Evolutionary conservation across 2,888 invertebrate genomes (phyloP), one percentile per base, ranked within the genome.

Genomic region (Nymphalis c-album): DNA sequence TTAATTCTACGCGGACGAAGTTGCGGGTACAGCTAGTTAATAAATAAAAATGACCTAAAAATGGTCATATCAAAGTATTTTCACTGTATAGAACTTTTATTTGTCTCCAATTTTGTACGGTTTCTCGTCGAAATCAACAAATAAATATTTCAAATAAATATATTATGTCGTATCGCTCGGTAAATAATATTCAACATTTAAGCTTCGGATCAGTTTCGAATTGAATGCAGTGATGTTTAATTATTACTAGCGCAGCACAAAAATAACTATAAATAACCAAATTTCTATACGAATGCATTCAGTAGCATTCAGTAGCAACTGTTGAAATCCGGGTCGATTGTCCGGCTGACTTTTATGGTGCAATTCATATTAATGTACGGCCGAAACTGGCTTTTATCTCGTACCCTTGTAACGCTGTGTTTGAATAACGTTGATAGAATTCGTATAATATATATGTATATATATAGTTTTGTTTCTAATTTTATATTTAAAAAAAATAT

Each of bases 301-400:
- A 50, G 62, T 67, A 17, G 63, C 58, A 57, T 66, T 55, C 40
- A 50, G 62, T 67, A 17, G 63, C 58, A 57, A 66, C 65, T 66
- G 65, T 66, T 66, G 65, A 66, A 66, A 61, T 64, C 64, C 60
- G 53, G 50, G 51, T 20, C 67, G 67, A 67, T 67, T 85, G 84
- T 82, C 82, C 83, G 77, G 83, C 78, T 84, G 87, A 88, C 87
- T 83, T 88, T 87, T 87, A 87, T 86, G 80, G 82, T 77, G 82
- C 80, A 81, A 86, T 86, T 85, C 60, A 60, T 64, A 60, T 60
- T 60, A 46, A 60, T 60, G 47, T 73, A 76, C 65, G 46, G 10
- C n/a, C 60, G 46, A 16, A 40, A 13, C 40, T 59, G n/a, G 26
- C 26, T 60, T 60, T 40, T 47, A 60, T 40, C 57, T 57, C 13